A percentile compares a stretch with the other conserved stretches of the same genome.
Evolutionary conservation across 1,140 invertebrate genomes (phyloP).

Genomic region (Procambarus clarkii): DNA sequence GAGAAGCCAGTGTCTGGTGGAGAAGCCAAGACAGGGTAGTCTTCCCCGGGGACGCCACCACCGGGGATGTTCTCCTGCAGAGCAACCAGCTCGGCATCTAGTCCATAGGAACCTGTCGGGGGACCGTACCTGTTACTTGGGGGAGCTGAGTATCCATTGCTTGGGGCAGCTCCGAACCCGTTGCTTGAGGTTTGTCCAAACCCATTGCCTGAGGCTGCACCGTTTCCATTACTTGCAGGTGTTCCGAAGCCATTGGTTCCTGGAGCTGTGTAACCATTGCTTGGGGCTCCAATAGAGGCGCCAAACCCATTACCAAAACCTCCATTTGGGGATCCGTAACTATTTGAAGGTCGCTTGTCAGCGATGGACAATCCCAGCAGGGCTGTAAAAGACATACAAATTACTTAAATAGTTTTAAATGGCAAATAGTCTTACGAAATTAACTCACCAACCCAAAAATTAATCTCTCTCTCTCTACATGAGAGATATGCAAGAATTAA

Average conservation of each 20-base stretch:
- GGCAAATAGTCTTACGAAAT: neutral
- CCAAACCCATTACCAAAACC: conserved; percentile 29
- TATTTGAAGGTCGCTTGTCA: neutral
- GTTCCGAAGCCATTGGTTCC: conserved; percentile 2
- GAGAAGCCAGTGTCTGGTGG: conserved; percentile 76
- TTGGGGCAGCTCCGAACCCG: conserved; percentile 1
- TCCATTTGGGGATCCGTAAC: conserved; percentile 13
- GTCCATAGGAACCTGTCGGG: neutral
- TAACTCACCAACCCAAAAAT: neutral
- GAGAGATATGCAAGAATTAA: neutral
- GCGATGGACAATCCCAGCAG: conserved; percentile 1
- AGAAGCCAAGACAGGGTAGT: conserved; percentile 74
- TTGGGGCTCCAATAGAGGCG: neutral
- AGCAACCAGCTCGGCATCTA: neutral
- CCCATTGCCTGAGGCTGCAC: neutral
- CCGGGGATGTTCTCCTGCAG: conserved; percentile 41
- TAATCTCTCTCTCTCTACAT: no score
- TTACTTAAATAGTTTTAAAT: neutral
- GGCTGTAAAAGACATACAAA: neutral
- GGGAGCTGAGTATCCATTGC: neutral
- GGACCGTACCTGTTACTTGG: neutral
- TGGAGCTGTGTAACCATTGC: neutral
- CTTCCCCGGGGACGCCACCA: conserved; percentile 72
- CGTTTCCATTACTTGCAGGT: neutral
- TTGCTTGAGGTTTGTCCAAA: neutral